Conservation (phyloP, 2,888 invertebrate genomes). For the Megamerina dolium region DNA sequence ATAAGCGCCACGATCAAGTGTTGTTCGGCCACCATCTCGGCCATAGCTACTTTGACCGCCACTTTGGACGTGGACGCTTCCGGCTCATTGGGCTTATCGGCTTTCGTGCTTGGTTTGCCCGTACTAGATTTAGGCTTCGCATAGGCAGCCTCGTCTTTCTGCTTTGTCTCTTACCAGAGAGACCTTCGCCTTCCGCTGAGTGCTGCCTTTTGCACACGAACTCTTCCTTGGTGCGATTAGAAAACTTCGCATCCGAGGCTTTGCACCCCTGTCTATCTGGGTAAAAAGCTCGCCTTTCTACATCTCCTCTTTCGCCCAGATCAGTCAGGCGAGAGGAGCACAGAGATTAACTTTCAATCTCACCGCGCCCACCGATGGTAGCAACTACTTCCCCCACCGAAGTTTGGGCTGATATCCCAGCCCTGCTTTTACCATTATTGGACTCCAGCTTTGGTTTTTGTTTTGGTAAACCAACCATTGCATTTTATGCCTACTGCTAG, state of each 20-base stretch:
- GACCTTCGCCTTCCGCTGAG: no score
- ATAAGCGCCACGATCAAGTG: neutral
- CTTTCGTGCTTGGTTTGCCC: no score
- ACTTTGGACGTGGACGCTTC: no score
- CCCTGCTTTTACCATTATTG: neutral
- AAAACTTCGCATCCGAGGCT: neutral
- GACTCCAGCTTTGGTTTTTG: neutral
- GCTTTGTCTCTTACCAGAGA: no score
- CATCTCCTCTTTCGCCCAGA: neutral
- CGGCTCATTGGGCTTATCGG: no score
- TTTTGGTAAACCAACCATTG: neutral
- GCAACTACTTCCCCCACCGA: neutral
- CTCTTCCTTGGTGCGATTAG: no score
- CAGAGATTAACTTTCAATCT: no score
- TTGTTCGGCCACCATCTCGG: neutral
- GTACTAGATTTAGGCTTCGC: no score
- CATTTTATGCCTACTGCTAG: neutral
- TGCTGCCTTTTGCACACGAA: no score
- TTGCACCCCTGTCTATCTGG: neutral
- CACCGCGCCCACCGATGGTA: neutral
- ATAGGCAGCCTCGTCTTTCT: no score
- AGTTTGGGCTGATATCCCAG: neutral
- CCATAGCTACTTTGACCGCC: neutral
- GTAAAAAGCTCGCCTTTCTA: neutral
- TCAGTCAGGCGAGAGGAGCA: no score